phyloP scores from a whole-genome alignment of 35 echinoderm and acorn worm genomes.

The Ophioderma brevispina region DNA sequence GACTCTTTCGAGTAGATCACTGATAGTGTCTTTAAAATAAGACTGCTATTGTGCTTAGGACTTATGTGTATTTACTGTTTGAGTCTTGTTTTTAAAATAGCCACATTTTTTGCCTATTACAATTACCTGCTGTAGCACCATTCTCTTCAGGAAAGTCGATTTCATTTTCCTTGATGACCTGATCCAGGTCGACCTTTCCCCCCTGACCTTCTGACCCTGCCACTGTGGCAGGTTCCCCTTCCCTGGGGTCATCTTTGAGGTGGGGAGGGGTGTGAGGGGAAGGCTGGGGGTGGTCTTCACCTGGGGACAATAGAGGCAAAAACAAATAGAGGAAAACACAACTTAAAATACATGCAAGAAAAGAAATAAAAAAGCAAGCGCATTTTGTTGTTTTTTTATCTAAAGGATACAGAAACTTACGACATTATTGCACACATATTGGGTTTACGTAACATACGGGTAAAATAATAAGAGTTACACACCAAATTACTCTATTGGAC shows the following conservation, averaged over 20 bases:
- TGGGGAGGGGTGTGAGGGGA: conserved; percentile 74
- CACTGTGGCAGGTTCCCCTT: conserved; percentile 41
- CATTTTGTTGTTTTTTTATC: too few species aligned
- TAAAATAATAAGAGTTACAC: too few species aligned
- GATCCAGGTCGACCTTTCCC: conserved; percentile 87
- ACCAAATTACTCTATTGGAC: too few species aligned
- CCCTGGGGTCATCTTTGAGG: conserved; percentile 53
- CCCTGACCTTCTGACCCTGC: not conserved
- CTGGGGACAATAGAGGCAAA: not conserved
- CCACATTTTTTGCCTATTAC: too few species aligned
- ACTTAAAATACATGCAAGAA: conserved; percentile 1
- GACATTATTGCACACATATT: too few species aligned
- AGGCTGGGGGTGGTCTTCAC: conserved; percentile 71
- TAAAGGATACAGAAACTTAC: too few species aligned
- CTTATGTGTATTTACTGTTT: too few species aligned
- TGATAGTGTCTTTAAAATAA: too few species aligned
- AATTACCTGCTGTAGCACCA: conserved; percentile 34
- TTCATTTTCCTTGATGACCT: conserved; percentile 91
- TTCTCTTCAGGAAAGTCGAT: conserved; percentile 93
- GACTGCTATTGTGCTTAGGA: too few species aligned
- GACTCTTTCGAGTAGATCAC: too few species aligned
- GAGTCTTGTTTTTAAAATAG: too few species aligned
- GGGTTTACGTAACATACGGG: too few species aligned
- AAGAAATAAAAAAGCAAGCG: not conserved
- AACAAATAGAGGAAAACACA: not conserved